Evolutionary conservation across 2,113 vertebrate species (phyloP), one percentile per base, ranked within the genome.

Genomic region (Choloepus hoffmanni): DNA sequence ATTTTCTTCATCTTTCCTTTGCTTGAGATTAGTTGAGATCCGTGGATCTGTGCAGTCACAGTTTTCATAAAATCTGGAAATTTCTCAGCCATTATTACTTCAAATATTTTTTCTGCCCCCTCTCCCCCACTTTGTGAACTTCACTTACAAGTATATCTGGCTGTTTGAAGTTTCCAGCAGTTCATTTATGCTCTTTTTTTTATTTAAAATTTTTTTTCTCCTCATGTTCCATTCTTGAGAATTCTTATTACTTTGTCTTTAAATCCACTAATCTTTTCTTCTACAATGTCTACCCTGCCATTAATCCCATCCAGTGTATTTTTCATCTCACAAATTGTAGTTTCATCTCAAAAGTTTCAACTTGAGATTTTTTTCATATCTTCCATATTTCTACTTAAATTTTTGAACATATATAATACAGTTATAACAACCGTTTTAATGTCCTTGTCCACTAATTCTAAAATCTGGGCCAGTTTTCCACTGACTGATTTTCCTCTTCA

Each of bases 1-100:
- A 36, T 36, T 79, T 79, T 33, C 18, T 26, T 73, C 24, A 33
- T 7, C n/a, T 43, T 81, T 88, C 43, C 33, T 84, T 58, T 93
- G 76, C 76, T 89, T 82, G 30, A 26, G 48, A 65, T 89, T 63
- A 43, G 55, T 94, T 89, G 67, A 82, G n/a, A 65, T 74, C 21
- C 43, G 55, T 74, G 45, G 45, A 81, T 50, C 10, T 40, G 28
- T 40, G 55, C 9, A 28, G 73, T 90, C 70, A 70, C 3, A 45
- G 63, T 14, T 68, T 68, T 90, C 36, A 90, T 11, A 24, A 81
- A 90, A 74, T 58, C 16, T 30, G 36, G 48, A 89, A 62, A 94
- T 23, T 58, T 63, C 73, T 45, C 55, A 28, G 45, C 58, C 65
- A 79, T 79, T 72, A 88, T 62, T 45, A 60, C 43, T 43, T 81